Percentiles rank a stretch among this genome's conserved stretches.
phyloP scores from a whole-genome alignment of 2,888 invertebrate genomes.

The Lapara coniferarum region DNA sequence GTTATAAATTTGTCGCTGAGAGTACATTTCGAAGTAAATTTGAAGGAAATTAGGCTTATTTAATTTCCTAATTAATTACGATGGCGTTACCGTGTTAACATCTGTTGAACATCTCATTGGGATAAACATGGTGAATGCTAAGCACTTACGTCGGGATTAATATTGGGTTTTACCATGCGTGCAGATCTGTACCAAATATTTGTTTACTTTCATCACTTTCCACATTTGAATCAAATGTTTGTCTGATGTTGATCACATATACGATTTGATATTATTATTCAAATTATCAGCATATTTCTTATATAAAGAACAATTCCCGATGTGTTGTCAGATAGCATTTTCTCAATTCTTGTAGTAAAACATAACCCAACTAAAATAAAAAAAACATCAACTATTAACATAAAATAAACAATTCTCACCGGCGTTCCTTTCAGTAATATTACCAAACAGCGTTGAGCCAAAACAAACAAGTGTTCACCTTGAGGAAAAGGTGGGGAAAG shows the following conservation, averaged over 20 bases:
- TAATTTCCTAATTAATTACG: no score
- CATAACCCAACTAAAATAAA: no score
- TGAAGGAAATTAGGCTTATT: no score
- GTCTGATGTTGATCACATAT: background rate
- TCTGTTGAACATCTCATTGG: background rate
- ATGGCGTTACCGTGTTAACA: background rate
- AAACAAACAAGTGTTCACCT: constrained; percentile 18
- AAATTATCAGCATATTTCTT: no score
- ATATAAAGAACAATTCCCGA: no score
- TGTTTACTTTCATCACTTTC: background rate
- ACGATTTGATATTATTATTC: no score
- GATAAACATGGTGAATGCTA: background rate
- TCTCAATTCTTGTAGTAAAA: no score
- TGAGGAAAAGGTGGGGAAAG: constrained; percentile 2
- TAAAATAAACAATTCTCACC: background rate
- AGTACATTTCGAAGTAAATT: no score
- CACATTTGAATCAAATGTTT: background rate
- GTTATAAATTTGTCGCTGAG: no score
- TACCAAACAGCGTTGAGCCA: background rate
- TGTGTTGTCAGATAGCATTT: no score
- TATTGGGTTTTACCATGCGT: background rate
- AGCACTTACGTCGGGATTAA: background rate
- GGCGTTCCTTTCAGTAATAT: background rate
- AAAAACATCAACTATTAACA: background rate
- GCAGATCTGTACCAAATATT: background rate